These are phyloP conservation scores for Drosophila parabipectinata DNA, from an alignment of 1,140 invertebrate species.

Conservation along the genomic window DNA sequence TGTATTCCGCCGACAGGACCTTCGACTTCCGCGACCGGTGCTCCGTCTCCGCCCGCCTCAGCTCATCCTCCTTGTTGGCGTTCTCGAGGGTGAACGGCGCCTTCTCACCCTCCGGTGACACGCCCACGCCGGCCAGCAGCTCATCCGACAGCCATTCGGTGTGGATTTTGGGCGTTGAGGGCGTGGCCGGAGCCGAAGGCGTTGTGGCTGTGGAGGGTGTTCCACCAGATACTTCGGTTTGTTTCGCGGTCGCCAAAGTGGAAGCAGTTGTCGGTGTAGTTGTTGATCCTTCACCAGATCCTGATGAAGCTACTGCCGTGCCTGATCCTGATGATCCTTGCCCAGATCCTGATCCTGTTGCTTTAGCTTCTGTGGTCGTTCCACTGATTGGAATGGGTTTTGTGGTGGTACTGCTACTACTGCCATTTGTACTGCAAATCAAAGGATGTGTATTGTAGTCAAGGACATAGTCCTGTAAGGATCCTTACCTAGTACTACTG, in stretches of 20 bases:
- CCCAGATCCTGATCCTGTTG: background rate
- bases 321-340: background rate
- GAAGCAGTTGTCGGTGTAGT: background rate
- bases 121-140: constrained; percentile 27
- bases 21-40: constrained; percentile 80
- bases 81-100: constrained; percentile 77
- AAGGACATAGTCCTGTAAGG: background rate
- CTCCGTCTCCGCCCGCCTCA: constrained; percentile 70
- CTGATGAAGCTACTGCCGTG: background rate
- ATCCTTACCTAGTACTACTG: constrained; percentile 47
- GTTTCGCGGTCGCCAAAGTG: background rate
- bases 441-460: background rate
- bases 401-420: constrained; percentile 23
- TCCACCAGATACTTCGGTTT: background rate
- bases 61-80: constrained; percentile 76
- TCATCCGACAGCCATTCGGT: constrained; percentile 65
- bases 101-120: constrained; percentile 39
- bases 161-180: constrained; percentile 69
- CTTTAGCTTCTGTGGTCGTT: constrained; percentile 7
- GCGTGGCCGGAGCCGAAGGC: constrained; percentile 44
- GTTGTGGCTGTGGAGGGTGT: constrained; percentile 25
- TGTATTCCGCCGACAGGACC: constrained; percentile 76
- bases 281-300: background rate
- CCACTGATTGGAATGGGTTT: constrained; percentile 22
- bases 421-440: constrained; percentile 63